Percentiles rank a stretch among this genome's conserved stretches.
These are phyloP conservation scores for Ornithoptera alexandrae DNA, from an alignment of 2,888 invertebrate genomes.

Conservation along the genomic window DNA sequence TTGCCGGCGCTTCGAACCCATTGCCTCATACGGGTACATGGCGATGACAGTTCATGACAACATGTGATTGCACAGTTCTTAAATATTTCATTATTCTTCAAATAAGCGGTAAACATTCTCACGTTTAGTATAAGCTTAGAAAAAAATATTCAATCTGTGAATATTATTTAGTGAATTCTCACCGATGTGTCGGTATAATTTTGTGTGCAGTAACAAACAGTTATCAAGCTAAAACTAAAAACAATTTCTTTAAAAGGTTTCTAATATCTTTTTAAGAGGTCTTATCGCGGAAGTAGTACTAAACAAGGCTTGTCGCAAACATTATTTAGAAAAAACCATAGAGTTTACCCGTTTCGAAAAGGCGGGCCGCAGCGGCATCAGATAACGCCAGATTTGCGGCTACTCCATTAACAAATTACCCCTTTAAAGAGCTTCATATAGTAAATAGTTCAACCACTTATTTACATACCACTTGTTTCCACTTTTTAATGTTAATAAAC, in stretches of 20 bases:
- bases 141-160: background rate
- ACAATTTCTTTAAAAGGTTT: slow-evolving; percentile 72
- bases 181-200: background rate
- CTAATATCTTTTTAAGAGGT: slow-evolving; percentile 71
- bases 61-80: slow-evolving; percentile 35
- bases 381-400: slow-evolving; percentile 74
- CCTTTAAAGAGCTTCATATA: slow-evolving; percentile 50
- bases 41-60: slow-evolving; percentile 56
- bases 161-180: no score
- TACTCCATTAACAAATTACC: slow-evolving; percentile 75
- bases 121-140: slow-evolving; percentile 11
- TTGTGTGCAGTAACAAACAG: background rate
- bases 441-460: slow-evolving; percentile 19
- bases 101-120: slow-evolving; percentile 26
- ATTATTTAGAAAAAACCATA: slow-evolving; percentile 69
- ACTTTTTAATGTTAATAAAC: background rate
- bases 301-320: slow-evolving; percentile 66
- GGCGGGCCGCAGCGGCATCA: slow-evolving; percentile 66
- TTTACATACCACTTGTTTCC: slow-evolving; percentile 20
- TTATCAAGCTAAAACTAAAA: slow-evolving; percentile 34
- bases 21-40: slow-evolving; percentile 36
- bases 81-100: slow-evolving; percentile 19
- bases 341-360: slow-evolving; percentile 74
- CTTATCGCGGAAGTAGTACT: slow-evolving; percentile 71
- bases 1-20: slow-evolving; percentile 48